These are phyloP conservation scores for Arrhamphus sclerolepis DNA, from an alignment of 2,797 vertebrate genomes.

Conservation along the genomic window DNA sequence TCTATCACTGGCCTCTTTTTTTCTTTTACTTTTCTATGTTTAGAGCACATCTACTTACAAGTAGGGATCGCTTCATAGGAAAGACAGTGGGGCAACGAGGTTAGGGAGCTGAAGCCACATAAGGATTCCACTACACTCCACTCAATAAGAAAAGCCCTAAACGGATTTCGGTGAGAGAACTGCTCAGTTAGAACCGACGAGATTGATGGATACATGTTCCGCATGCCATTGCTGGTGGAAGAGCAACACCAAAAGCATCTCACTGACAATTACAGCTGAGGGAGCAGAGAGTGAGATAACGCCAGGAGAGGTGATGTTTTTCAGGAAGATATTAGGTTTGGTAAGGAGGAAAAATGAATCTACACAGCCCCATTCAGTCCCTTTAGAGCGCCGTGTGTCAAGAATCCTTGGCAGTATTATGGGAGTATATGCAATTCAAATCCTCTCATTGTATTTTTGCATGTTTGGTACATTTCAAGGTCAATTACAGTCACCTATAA, in stretches of 20 bases:
- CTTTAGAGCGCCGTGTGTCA: conserved; percentile 47
- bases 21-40: conserved; percentile 18
- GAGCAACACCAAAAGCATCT: conserved; percentile 77
- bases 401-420: conserved; percentile 60
- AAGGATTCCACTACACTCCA: conserved; percentile 82
- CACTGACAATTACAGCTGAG: conserved; percentile 82
- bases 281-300: conserved; percentile 69
- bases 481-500: conserved; percentile 74
- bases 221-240: conserved; percentile 81
- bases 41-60: conserved; percentile 53
- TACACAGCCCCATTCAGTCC: conserved; percentile 47
- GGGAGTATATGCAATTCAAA: conserved; percentile 68
- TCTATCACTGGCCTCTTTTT: conserved; percentile 20
- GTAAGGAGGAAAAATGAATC: conserved; percentile 55
- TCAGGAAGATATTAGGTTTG: conserved; percentile 74
- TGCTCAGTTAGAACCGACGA: conserved; percentile 84
- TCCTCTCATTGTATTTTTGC: conserved; percentile 72
- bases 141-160: conserved; percentile 84
- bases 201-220: conserved; percentile 86
- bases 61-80: conserved; percentile 82
- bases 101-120: conserved; percentile 82
- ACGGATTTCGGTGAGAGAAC: conserved; percentile 84
- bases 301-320: conserved; percentile 68
- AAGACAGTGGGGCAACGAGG: conserved; percentile 84
- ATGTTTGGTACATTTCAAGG: conserved; percentile 75